A percentile compares a stretch with the other conserved stretches of the same genome.
Evolutionary conservation across 2,888 invertebrate species (phyloP).

Genomic region (Metallyticus violacea): DNA sequence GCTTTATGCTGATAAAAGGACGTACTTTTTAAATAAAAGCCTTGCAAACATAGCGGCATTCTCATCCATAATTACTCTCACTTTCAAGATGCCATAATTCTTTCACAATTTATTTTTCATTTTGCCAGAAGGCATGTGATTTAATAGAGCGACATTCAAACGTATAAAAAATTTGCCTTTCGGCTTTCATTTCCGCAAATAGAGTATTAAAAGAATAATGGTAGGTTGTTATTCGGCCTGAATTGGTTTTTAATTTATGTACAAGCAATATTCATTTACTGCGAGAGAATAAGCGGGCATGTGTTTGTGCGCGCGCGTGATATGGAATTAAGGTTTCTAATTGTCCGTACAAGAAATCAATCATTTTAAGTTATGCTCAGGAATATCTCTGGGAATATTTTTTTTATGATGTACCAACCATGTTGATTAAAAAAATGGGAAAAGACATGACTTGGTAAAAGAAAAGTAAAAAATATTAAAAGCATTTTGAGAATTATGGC

Average conservation of each 20-base stretch:
- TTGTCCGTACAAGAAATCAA: neutral
- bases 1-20: no score
- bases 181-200: neutral
- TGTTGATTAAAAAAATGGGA: neutral
- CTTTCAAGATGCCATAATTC: neutral
- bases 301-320: neutral
- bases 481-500: no score
- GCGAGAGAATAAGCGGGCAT: neutral
- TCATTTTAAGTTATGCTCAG: neutral
- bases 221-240: neutral
- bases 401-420: neutral
- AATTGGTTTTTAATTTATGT: neutral
- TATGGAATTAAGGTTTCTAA: neutral
- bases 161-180: neutral
- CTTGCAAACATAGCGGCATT: no score
- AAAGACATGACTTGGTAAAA: neutral
- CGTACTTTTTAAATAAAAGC: no score
- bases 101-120: no score
- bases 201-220: neutral
- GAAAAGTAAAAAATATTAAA: neutral
- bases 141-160: neutral
- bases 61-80: neutral
- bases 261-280: neutral
- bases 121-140: neutral
- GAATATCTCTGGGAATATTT: neutral